These are phyloP conservation scores for Albula glossodonta DNA, from an alignment of 2,113 vertebrate genomes.

Conservation along the genomic window DNA sequence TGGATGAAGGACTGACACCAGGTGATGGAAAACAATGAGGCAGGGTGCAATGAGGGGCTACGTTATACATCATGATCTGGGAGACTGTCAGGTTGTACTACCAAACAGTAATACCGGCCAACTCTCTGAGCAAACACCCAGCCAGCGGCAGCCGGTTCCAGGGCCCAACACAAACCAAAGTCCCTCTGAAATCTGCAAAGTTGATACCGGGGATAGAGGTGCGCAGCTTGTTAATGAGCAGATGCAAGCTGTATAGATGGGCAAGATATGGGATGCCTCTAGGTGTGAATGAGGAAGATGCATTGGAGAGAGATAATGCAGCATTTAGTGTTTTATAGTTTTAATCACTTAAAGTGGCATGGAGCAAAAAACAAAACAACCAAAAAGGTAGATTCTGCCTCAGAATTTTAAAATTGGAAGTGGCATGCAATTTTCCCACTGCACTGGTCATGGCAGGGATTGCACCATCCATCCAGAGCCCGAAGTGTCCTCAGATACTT, in stretches of 20 bases:
- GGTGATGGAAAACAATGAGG: background rate
- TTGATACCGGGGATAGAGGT: background rate
- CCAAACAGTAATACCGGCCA: background rate
- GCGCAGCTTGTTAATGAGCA: background rate
- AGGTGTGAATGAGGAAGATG: background rate
- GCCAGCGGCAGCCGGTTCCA: background rate
- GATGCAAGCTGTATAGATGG: background rate
- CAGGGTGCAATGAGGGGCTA: background rate
- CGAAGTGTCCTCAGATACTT: background rate
- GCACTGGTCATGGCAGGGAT: background rate
- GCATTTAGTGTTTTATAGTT: background rate
- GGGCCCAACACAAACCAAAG: background rate
- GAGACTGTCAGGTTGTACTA: slow-evolving; percentile 9
- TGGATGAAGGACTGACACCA: slow-evolving; percentile 4
- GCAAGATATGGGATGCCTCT: background rate
- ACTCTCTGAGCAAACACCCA: background rate
- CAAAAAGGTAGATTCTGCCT: background rate
- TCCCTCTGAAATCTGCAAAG: background rate
- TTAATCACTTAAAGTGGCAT: background rate
- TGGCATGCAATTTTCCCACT: background rate
- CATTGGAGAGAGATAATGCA: background rate
- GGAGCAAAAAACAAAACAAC: background rate
- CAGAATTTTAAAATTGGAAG: background rate
- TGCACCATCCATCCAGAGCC: background rate
- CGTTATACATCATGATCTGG: slow-evolving; percentile 25